phyloP scores from a whole-genome alignment of 2,797 vertebrate species.

The Diceros bicornis region DNA sequence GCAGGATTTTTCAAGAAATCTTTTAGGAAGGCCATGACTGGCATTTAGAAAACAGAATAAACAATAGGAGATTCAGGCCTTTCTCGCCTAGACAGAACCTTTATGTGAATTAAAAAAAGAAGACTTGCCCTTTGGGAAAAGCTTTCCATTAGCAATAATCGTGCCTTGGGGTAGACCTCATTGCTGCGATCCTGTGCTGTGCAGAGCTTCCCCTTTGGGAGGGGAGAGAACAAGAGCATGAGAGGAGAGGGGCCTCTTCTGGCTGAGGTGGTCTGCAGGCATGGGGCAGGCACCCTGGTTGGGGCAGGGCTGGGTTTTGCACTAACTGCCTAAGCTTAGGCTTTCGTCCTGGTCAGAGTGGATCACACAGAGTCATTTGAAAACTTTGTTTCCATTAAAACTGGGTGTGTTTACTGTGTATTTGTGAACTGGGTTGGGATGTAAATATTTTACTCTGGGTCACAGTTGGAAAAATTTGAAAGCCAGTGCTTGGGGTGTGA shows the following conservation, averaged over 20 bases:
- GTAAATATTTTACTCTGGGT: conserved; percentile 59
- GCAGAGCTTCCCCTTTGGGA: neutral
- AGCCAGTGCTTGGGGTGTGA: conserved; percentile 1
- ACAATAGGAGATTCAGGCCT: neutral
- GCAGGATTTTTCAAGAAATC: conserved; percentile 52
- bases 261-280: neutral
- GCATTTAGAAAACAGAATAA: conserved; percentile 20
- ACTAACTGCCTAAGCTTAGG: neutral
- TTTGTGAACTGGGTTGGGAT: conserved; percentile 41
- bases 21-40: neutral
- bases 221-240: neutral
- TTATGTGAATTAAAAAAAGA: neutral
- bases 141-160: neutral
- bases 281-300: neutral
- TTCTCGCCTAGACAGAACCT: neutral
- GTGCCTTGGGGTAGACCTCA: neutral
- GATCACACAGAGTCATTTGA: conserved; percentile 26
- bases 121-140: neutral
- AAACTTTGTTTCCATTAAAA: conserved; percentile 51
- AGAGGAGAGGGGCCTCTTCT: neutral
- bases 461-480: conserved; percentile 44
- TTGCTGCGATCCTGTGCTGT: no score
- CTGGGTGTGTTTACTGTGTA: conserved; percentile 23
- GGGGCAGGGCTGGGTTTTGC: neutral
- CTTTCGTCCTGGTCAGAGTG: neutral